phyloP scores from a whole-genome alignment of 2,797 vertebrate genomes.

The Protosalanx chinensis region DNA sequence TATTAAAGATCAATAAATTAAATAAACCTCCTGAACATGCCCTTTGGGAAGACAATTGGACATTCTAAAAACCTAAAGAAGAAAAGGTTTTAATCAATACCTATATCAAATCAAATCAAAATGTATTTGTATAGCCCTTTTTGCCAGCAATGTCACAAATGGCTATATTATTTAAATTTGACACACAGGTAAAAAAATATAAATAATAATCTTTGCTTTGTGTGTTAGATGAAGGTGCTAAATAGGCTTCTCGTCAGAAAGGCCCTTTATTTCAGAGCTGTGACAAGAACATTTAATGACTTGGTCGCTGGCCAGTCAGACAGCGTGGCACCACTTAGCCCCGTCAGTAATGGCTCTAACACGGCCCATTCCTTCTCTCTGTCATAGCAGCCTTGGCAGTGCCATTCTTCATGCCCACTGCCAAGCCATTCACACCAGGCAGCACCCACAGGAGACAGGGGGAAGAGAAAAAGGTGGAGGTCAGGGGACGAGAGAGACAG shows the following conservation, averaged over 20 bases:
- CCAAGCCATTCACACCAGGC: slow-evolving; percentile 17
- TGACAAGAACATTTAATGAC: slow-evolving; percentile 65
- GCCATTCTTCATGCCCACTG: slow-evolving; percentile 29
- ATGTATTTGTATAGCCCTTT: no score
- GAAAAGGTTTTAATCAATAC: no score
- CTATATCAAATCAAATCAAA: no score
- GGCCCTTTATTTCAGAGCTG: slow-evolving; percentile 57
- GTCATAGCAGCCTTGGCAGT: slow-evolving; percentile 21
- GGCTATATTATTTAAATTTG: background rate
- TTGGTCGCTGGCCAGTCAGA: slow-evolving; percentile 62
- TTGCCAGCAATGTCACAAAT: no score
- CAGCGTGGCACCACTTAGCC: slow-evolving; percentile 65
- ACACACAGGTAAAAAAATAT: background rate
- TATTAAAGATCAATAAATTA: no score
- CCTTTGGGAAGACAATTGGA: no score
- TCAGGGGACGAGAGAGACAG: background rate
- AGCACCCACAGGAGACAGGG: background rate
- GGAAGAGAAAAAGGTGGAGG: background rate
- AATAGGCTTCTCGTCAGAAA: slow-evolving; percentile 50
- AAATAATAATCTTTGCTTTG: background rate
- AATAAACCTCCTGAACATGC: no score
- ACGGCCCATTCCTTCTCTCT: slow-evolving; percentile 45
- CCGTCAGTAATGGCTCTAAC: slow-evolving; percentile 59
- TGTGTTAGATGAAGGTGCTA: background rate
- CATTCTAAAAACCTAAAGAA: no score